phyloP scores from a whole-genome alignment of 2,888 invertebrate genomes.

The Pyrochroa serraticornis region DNA sequence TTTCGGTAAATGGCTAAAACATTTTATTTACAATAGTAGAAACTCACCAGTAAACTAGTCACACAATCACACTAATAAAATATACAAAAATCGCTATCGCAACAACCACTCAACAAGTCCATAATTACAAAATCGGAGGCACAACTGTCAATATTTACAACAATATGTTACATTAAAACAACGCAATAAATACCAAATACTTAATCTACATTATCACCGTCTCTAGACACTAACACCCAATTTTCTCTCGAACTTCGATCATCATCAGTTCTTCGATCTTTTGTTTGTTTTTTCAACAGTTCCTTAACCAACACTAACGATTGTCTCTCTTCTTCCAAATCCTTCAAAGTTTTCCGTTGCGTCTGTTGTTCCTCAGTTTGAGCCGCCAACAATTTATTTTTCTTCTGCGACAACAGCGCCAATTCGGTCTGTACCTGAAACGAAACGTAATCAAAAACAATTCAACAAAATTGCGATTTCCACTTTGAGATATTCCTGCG shows the following conservation, averaged over 20 bases:
- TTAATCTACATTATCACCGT: not conserved
- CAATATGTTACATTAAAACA: not conserved
- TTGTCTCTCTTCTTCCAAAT: constrained; percentile 61
- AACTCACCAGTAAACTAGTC: too few relatives aligned
- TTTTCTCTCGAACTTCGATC: not conserved
- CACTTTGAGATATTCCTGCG: constrained; percentile 86
- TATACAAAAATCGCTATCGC: too few relatives aligned
- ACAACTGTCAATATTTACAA: too few relatives aligned
- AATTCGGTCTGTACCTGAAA: constrained; percentile 79
- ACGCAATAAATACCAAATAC: not conserved
- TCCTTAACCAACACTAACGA: constrained; percentile 70
- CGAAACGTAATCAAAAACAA: constrained; percentile 3
- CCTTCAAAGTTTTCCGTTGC: constrained; percentile 46
- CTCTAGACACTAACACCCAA: constrained; percentile 5
- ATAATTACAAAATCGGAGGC: constrained; percentile 2
- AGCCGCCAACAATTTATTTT: constrained; percentile 73
- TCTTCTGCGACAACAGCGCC: constrained; percentile 78
- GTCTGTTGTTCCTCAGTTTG: constrained; percentile 62
- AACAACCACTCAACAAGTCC: too few relatives aligned
- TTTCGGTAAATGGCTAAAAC: too few relatives aligned
- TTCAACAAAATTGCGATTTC: constrained; percentile 12
- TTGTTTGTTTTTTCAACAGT: constrained; percentile 70
- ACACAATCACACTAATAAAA: too few relatives aligned
- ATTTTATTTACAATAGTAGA: too few relatives aligned
- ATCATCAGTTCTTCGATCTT: constrained; percentile 40